Conservation (phyloP, 2,797 vertebrate species). For the Parotocinclus haroldoi region DNA sequence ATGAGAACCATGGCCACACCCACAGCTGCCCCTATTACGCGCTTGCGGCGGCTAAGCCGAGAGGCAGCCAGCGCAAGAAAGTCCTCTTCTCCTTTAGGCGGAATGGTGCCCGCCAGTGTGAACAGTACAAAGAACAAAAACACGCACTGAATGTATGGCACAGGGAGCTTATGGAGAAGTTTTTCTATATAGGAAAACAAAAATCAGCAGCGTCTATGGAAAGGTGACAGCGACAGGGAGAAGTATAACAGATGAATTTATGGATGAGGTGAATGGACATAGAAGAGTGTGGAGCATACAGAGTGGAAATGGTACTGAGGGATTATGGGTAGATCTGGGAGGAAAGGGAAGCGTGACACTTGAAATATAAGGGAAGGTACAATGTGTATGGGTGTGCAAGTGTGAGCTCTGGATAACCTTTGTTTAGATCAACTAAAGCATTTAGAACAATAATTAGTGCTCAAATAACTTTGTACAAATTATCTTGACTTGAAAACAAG, state of each 20-base stretch:
- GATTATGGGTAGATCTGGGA: constrained; percentile 20
- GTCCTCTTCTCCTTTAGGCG: constrained; percentile 91
- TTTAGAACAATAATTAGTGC: neutral
- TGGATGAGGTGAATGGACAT: constrained; percentile 46
- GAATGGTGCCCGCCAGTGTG: constrained; percentile 83
- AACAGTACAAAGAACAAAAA: constrained; percentile 55
- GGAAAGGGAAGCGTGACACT: constrained; percentile 15
- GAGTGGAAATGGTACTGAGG: constrained; percentile 31
- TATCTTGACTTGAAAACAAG: constrained; percentile 7
- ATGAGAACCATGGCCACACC: constrained; percentile 96
- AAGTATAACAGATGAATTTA: constrained; percentile 42
- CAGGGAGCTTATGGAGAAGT: constrained; percentile 12
- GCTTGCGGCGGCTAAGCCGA: constrained; percentile 87
- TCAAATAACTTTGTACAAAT: constrained; percentile 14
- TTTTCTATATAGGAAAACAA: constrained; percentile 15
- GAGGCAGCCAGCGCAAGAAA: constrained; percentile 94
- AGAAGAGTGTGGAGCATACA: constrained; percentile 57
- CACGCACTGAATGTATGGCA: constrained; percentile 51
- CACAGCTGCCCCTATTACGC: constrained; percentile 89
- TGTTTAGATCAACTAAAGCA: neutral
- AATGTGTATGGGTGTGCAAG: constrained; percentile 8
- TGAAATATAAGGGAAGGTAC: constrained; percentile 21
- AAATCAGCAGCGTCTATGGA: constrained; percentile 34
- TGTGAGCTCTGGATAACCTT: constrained; percentile 22
- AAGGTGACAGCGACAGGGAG: constrained; percentile 32